These are phyloP conservation scores for Plebejus argus DNA, from an alignment of 2,888 invertebrate genomes.

Conservation along the genomic window DNA sequence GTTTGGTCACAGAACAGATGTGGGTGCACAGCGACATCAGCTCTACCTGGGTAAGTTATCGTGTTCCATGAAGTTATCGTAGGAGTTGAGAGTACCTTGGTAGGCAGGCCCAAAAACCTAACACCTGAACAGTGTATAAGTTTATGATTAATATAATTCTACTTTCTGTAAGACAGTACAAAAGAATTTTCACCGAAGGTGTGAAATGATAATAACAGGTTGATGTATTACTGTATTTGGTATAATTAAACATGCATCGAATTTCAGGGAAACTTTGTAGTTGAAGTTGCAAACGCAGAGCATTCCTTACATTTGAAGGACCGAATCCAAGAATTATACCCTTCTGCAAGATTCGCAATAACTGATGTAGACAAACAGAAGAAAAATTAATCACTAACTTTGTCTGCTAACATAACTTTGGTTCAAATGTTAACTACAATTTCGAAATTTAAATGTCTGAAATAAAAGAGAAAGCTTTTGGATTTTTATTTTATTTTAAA, in stretches of 20 bases:
- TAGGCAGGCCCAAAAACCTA: too few species aligned
- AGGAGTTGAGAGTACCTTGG: too few species aligned
- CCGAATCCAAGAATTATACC: constrained; percentile 58
- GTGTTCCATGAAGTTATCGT: constrained; percentile 40
- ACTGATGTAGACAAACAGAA: constrained; percentile 59
- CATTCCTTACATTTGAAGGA: constrained; percentile 63
- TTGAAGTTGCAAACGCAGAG: constrained; percentile 67
- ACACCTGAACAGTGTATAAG: too few species aligned
- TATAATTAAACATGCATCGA: neutral
- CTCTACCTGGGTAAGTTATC: constrained; percentile 62
- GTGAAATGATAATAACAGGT: too few species aligned
- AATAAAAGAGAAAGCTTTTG: constrained; percentile 35
- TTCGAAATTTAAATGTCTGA: neutral
- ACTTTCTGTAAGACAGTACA: too few species aligned
- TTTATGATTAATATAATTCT: too few species aligned
- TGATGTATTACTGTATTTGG: too few species aligned
- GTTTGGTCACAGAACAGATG: constrained; percentile 70
- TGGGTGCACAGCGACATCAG: constrained; percentile 70
- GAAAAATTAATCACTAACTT: constrained; percentile 13
- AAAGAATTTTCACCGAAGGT: too few species aligned
- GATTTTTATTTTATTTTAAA: constrained; percentile 64
- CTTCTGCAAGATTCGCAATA: constrained; percentile 60
- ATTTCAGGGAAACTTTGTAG: constrained; percentile 68
- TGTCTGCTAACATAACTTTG: neutral
- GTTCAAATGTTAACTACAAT: too few species aligned